Evolutionary conservation across 2,888 invertebrate genomes (phyloP), one percentile per base, ranked within the genome.

Genomic region (Octonoba sinensis): DNA sequence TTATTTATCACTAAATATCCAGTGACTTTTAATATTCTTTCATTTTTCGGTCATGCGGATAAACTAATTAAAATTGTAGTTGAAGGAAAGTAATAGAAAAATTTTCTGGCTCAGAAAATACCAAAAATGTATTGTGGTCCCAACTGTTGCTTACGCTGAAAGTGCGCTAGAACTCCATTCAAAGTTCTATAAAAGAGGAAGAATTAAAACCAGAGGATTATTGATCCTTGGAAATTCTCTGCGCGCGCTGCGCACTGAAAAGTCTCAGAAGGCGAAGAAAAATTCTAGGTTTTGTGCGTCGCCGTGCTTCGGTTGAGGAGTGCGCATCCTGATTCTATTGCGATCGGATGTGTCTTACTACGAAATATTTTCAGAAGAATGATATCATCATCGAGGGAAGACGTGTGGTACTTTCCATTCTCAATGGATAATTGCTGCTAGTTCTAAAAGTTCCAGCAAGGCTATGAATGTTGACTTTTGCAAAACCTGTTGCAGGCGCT

Each of bases 321-420:
- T 79, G 72, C 66, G 72, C 78, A 67, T 47, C 71, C 16, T 27
- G 78, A 79, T 72, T 79, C 72, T 54, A 78, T 71, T 36, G 71
- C 18, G 71, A 78, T 71, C 59, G 77, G 65, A 65, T 57, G 65
- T 22, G 15, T 27, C 60, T 70, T 18, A 44, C 69, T 59, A 44
- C 47, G 54, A 51, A 76, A 36, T 27, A 51, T 57, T 73, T 20
- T 11, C n/a, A 36, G n/a, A 62, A 62, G 62, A 62, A 62, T 62
- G 44, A 36, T 36, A 36, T 11, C 4, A 11, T 11, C 36, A 36
- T 36, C 36, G 36, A 36, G 36, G 36, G 6, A 6, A 8, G 36
- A 36, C 36, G 36, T 36, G 36, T 36, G 36, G 36, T 36, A 8
- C 36, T 36, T 1, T 36, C 36, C 36, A 36, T 36, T 11, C 11